Conservation (phyloP, 2,113 vertebrate species). For the Caranx ignobilis region DNA sequence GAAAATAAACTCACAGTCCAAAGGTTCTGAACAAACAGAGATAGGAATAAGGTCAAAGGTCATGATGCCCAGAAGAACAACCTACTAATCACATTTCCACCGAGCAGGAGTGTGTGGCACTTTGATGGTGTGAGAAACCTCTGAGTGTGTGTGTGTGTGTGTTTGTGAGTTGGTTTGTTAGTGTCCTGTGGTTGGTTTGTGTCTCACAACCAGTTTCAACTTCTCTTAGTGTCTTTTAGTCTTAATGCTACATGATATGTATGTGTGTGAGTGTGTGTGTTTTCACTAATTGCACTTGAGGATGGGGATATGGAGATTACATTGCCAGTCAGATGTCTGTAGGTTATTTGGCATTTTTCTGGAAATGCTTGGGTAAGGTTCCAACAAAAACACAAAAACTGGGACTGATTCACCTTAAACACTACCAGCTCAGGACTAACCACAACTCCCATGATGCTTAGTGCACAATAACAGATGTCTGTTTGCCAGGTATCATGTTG, state of each 20-base stretch:
- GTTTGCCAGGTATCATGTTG: too few relatives aligned
- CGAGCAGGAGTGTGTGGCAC: slow-evolving; percentile 59
- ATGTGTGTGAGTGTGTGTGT: slow-evolving; percentile 44
- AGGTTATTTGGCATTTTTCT: slow-evolving; percentile 61
- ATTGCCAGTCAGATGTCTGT: slow-evolving; percentile 49
- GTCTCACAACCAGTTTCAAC: slow-evolving; percentile 11
- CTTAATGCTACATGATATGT: slow-evolving; percentile 35
- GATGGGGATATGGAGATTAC: slow-evolving; percentile 63
- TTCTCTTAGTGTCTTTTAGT: slow-evolving; percentile 7
- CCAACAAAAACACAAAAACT: background rate
- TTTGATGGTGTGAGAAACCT: slow-evolving; percentile 52
- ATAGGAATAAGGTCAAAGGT: slow-evolving; percentile 53
- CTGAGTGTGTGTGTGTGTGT: slow-evolving; percentile 2
- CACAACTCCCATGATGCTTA: slow-evolving; percentile 23
- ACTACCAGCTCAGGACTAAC: slow-evolving; percentile 8
- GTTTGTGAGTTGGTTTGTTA: background rate
- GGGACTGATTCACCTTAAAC: background rate
- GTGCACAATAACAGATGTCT: background rate
- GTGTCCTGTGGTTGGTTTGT: background rate
- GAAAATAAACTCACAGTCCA: slow-evolving; percentile 65
- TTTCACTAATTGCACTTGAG: slow-evolving; percentile 84
- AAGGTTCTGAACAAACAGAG: slow-evolving; percentile 50
- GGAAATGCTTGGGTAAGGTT: slow-evolving; percentile 43
- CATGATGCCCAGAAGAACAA: slow-evolving; percentile 43
- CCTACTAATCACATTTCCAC: slow-evolving; percentile 52